phyloP scores from a whole-genome alignment of 2,113 vertebrate genomes.

The Microtus ochrogaster region DNA sequence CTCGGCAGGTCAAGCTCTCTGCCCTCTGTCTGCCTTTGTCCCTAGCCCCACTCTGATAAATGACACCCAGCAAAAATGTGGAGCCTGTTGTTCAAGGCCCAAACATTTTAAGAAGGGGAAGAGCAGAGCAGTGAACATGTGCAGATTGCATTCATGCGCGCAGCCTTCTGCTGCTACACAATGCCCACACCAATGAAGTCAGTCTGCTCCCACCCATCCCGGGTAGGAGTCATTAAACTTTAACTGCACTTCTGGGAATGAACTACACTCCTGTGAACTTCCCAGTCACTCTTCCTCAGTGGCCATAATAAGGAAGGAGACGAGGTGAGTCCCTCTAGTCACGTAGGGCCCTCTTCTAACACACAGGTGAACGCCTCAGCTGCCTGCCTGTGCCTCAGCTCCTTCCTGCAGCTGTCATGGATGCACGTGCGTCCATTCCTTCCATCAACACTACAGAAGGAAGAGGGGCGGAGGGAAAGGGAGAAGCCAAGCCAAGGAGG shows the following conservation, averaged over 20 bases:
- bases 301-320: conserved; percentile 68
- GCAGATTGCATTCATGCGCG: not conserved
- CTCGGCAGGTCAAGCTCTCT: not conserved
- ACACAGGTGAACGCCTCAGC: not conserved
- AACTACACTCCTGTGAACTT: conserved; percentile 54
- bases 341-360: not conserved
- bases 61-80: not conserved
- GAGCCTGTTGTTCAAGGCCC: not conserved
- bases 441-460: not conserved
- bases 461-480: not conserved
- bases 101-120: not conserved
- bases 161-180: not conserved
- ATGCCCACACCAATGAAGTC: not conserved
- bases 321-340: not conserved
- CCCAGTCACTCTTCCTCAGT: not conserved
- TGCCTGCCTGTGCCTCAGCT: not conserved
- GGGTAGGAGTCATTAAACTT: conserved; percentile 69
- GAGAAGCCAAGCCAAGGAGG: not conserved
- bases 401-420: not conserved
- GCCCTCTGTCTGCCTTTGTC: not conserved
- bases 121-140: not conserved
- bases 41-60: not conserved
- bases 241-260: conserved; percentile 53
- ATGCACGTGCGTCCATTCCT: no score
- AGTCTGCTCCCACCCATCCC: not conserved